Percentiles rank a stretch among this genome's conserved stretches.
Evolutionary conservation across 2,113 vertebrate species (phyloP).

Genomic region (Catharus minimus): DNA sequence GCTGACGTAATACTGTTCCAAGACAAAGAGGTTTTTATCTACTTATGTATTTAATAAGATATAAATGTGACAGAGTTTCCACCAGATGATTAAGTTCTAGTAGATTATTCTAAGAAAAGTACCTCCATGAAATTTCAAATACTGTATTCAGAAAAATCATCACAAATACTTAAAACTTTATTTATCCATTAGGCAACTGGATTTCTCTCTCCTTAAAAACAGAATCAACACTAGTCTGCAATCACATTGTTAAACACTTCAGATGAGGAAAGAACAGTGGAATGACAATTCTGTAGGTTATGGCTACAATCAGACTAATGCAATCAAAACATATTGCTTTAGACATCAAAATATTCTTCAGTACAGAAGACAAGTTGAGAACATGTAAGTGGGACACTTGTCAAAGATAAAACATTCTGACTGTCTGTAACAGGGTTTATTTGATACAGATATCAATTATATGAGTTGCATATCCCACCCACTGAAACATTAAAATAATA

Average conservation of each 20-base stretch:
- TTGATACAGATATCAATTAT: constrained; percentile 2
- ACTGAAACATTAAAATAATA: neutral
- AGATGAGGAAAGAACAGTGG: neutral
- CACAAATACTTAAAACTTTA: neutral
- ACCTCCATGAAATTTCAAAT: neutral
- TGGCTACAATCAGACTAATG: neutral
- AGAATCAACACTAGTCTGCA: neutral
- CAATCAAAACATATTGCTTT: neutral
- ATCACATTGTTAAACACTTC: neutral
- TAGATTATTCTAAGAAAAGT: neutral
- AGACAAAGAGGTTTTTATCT: neutral
- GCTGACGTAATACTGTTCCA: fast-evolving
- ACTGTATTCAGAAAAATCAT: neutral
- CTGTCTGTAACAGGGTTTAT: neutral
- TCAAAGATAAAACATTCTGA: neutral
- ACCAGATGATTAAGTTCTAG: neutral
- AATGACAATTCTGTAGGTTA: neutral
- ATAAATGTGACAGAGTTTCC: neutral
- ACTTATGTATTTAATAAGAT: neutral
- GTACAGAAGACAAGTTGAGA: neutral
- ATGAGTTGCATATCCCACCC: neutral
- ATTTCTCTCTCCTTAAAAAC: neutral
- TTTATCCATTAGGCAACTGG: neutral
- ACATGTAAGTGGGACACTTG: neutral
- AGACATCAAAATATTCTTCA: neutral